Evolutionary conservation across 2,113 vertebrate genomes (phyloP).

Genomic region (Dendrocopos noguchii): DNA sequence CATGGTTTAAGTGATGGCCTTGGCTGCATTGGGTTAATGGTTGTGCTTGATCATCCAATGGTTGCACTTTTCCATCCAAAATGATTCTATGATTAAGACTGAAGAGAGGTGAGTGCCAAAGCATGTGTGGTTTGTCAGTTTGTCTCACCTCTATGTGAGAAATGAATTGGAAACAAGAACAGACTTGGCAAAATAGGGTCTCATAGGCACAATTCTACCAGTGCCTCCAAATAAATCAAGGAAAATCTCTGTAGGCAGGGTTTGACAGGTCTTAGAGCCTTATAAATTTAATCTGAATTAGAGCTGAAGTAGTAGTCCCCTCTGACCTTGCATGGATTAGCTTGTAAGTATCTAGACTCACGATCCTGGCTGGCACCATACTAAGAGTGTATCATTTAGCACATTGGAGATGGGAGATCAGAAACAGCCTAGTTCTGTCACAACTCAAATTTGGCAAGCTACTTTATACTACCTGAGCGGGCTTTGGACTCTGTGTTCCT

Average conservation of each 20-base stretch:
- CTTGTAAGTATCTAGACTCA: not conserved
- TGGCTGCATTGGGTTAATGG: too few species aligned
- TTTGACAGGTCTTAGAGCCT: not conserved
- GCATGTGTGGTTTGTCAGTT: not conserved
- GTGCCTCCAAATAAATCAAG: not conserved
- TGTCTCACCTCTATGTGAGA: not conserved
- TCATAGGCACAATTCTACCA: not conserved
- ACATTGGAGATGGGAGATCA: fast-evolving
- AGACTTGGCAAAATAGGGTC: not conserved
- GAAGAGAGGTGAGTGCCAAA: not conserved
- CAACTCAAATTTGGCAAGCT: not conserved
- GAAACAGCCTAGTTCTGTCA: not conserved
- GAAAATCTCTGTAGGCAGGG: not conserved
- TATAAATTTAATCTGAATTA: not conserved
- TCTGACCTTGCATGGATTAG: not conserved
- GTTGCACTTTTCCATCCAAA: too few species aligned
- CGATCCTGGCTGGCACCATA: not conserved
- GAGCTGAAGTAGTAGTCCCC: not conserved
- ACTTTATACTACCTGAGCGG: not conserved
- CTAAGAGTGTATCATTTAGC: not conserved
- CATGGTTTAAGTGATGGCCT: too few species aligned
- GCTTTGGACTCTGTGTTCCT: not conserved
- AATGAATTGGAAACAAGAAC: not conserved
- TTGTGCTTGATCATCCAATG: too few species aligned
- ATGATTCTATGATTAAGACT: not conserved